These are phyloP conservation scores for Remorina albescens DNA, from an alignment of 2,797 vertebrate species.

Conservation along the genomic window DNA sequence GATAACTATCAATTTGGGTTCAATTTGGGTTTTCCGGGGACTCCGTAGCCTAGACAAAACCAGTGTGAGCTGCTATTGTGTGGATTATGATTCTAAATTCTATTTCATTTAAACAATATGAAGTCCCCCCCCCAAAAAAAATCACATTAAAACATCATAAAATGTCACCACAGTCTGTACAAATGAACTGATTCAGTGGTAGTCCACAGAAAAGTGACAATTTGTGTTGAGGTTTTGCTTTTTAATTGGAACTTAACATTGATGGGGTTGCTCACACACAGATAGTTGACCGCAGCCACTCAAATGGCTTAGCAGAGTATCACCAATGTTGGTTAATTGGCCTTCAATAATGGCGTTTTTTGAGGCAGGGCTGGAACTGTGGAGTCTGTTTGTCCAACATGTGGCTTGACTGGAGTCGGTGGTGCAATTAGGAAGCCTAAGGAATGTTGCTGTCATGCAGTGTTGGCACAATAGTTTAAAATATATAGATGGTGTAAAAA, in stretches of 20 bases:
- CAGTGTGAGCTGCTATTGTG: slow-evolving; percentile 17
- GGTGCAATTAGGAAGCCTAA: slow-evolving; percentile 16
- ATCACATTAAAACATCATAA: background rate
- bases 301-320: background rate
- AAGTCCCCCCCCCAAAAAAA: slow-evolving; percentile 16
- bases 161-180: background rate
- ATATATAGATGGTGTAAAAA: slow-evolving; percentile 15
- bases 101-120: slow-evolving; percentile 3
- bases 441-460: slow-evolving; percentile 2
- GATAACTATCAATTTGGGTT: slow-evolving; percentile 57
- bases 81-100: slow-evolving; percentile 31
- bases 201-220: background rate
- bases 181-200: background rate
- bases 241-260: slow-evolving; percentile 1
- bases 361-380: background rate
- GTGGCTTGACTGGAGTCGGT: slow-evolving; percentile 8
- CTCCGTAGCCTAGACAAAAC: slow-evolving; percentile 26
- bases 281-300: background rate
- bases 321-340: background rate
- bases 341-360: background rate
- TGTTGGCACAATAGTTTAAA: background rate
- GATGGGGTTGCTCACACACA: background rate
- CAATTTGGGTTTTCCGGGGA: slow-evolving; percentile 55
- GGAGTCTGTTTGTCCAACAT: background rate
- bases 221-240: background rate